A percentile compares a stretch with the other conserved stretches of the same genome.
Evolutionary conservation across 2,113 vertebrate genomes (phyloP).

Genomic region (Urocolius indicus): DNA sequence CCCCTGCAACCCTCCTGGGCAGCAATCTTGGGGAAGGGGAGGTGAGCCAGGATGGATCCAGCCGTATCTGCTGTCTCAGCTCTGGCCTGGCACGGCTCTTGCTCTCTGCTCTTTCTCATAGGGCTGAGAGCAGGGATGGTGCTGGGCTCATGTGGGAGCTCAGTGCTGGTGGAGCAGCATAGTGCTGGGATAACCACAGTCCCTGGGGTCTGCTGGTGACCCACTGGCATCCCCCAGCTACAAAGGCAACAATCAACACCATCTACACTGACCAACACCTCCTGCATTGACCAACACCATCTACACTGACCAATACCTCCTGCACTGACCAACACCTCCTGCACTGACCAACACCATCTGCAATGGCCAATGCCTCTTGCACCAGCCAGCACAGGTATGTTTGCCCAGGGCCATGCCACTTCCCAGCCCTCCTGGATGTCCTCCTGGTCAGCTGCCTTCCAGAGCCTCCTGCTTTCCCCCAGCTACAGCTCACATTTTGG

Average conservation of each 20-base stretch:
- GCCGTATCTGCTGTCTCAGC: accelerated
- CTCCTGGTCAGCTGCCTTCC: background rate
- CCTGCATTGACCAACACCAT: accelerated
- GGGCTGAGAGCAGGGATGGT: background rate
- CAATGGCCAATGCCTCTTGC: background rate
- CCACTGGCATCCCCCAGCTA: accelerated
- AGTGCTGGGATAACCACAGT: background rate
- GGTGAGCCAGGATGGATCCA: accelerated
- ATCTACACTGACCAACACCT: accelerated
- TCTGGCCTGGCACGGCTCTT: background rate
- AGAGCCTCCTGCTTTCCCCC: background rate
- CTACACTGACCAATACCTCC: background rate
- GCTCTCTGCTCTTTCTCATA: background rate
- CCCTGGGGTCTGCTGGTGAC: accelerated
- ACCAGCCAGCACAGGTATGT: accelerated
- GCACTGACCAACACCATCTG: accelerated
- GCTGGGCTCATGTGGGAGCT: background rate
- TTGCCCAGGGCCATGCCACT: accelerated
- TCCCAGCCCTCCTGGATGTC: accelerated
- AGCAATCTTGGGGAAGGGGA: background rate
- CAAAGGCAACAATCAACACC: accelerated
- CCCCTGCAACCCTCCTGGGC: accelerated
- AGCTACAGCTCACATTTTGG: accelerated
- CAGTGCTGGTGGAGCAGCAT: background rate
- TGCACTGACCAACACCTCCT: background rate